Evolutionary conservation across 2,113 vertebrate genomes (phyloP), one percentile per base, ranked within the genome.

Genomic region (Gopherus evgoodei): DNA sequence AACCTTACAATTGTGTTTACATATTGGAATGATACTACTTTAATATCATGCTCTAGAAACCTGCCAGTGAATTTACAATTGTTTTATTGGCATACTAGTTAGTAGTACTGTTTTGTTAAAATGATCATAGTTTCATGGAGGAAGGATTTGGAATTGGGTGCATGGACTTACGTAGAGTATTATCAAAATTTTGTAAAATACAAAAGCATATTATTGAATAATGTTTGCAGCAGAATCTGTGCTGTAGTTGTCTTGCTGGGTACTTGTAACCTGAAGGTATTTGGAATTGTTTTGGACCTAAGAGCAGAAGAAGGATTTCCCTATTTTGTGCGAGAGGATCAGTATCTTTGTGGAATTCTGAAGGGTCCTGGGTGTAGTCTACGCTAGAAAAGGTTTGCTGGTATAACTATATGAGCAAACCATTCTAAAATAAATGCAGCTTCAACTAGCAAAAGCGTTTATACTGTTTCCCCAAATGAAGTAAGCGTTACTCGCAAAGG

Each of bases 311-410:
- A 1, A 5, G 78, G 56, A 54, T 25, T 4, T 84, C 35, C n/a
- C 31, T 4, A 0, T 76, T 29, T 83, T 83, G 54, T 3, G 1
- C 31, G 3, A 80, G 25, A 89, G 47, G 8, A 78, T 42, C 14
- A 88, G n/a, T 0, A 0, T 54, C n/a, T 94, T 83, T 0, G 1
- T 90, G 54, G 29, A 35, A 14, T 65, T 90, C 1, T 3, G 24
- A 21, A 0, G 0, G 24, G 21, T 50, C 19, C 38, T 6, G 35
- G 35, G 19, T 2, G 50, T 93, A 72, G 8, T 72, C 38, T 83
- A 86, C 53, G 87, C 80, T 4, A 29, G 44, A 16, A 69, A 90
- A 38, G n/a, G 5, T 75, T 75, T n/a, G 65, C 65, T 72, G 19
- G 8, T 72, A 22, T 38, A 24, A 42, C 11, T 75, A 75, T 24